Conservation (phyloP, 1,140 invertebrate species). For the Euura lappo region DNA sequence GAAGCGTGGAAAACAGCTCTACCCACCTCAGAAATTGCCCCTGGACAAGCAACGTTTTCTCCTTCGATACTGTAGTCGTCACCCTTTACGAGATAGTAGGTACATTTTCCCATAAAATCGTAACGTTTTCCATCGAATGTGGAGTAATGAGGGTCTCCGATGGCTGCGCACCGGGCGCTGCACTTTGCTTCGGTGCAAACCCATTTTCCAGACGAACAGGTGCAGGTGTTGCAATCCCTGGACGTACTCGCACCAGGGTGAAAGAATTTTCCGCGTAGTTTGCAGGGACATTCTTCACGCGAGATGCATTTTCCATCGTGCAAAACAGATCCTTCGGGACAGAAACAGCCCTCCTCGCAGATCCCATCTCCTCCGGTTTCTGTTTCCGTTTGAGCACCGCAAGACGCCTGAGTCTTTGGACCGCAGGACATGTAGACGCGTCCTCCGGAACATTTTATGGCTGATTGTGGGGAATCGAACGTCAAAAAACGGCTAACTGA, state of each 20-base stretch:
- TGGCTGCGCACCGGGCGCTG: constrained; percentile 75
- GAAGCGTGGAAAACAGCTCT: not conserved
- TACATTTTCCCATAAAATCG: constrained; percentile 90
- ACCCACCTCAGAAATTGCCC: constrained; percentile 73
- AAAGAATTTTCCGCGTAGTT: constrained; percentile 77
- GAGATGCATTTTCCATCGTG: constrained; percentile 77
- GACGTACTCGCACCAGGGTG: constrained; percentile 72
- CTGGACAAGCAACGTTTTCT: constrained; percentile 83
- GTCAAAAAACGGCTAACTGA: not conserved
- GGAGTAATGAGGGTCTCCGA: constrained; percentile 89
- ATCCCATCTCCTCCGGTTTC: constrained; percentile 44
- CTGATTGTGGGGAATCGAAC: constrained; percentile 55
- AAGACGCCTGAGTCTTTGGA: constrained; percentile 64
- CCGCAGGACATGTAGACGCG: constrained; percentile 76
- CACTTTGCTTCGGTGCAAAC: constrained; percentile 77
- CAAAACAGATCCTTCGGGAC: constrained; percentile 75
- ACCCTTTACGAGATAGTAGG: constrained; percentile 78
- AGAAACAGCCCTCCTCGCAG: constrained; percentile 89
- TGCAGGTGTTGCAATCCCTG: constrained; percentile 86
- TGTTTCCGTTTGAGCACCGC: constrained; percentile 51
- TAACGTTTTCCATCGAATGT: constrained; percentile 87
- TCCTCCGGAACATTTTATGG: constrained; percentile 72
- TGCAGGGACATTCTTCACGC: constrained; percentile 77
- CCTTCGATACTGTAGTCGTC: constrained; percentile 75
- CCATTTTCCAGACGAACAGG: constrained; percentile 78